Percentiles rank a stretch among this genome's conserved stretches.
These are phyloP conservation scores for Physocephala rufipes DNA, from an alignment of 2,888 invertebrate genomes.

Conservation along the genomic window DNA sequence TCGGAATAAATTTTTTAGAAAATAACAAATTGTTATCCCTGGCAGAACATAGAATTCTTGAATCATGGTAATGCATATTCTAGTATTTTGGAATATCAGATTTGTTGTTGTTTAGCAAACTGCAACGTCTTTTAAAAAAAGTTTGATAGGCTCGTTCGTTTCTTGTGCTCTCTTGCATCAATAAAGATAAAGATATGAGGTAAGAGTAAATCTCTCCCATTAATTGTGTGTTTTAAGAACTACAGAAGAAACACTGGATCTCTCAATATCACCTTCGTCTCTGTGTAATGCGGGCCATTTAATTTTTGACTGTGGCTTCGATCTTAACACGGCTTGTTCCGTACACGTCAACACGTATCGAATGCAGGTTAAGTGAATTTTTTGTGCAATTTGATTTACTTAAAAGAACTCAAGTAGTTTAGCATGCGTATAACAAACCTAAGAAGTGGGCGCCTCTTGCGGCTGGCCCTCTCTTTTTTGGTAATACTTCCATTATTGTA, in stretches of 20 bases:
- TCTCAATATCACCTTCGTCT: background rate
- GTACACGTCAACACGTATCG: conserved; percentile 49
- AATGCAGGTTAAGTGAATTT: background rate
- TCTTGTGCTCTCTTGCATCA: too few species aligned
- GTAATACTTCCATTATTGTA: conserved; percentile 72
- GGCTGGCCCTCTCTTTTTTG: conserved; percentile 68
- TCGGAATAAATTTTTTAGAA: too few species aligned
- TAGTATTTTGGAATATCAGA: too few species aligned
- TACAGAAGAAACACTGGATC: background rate
- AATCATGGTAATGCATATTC: too few species aligned
- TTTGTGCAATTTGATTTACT: background rate
- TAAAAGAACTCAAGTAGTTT: background rate
- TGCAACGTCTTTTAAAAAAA: too few species aligned
- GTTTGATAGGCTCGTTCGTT: too few species aligned
- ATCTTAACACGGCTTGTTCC: conserved; percentile 9
- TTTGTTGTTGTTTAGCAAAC: too few species aligned
- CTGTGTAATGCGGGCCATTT: background rate
- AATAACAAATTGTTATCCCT: too few species aligned
- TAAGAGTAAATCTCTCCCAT: too few species aligned
- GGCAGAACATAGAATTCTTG: too few species aligned
- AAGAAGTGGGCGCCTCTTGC: conserved; percentile 70
- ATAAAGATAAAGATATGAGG: too few species aligned
- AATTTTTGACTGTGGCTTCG: background rate
- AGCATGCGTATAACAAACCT: conserved; percentile 72
- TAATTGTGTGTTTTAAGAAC: background rate